Percentiles rank a stretch among this genome's conserved stretches.
phyloP scores from a whole-genome alignment of 2,797 vertebrate genomes.

The Oreortyx pictus region DNA sequence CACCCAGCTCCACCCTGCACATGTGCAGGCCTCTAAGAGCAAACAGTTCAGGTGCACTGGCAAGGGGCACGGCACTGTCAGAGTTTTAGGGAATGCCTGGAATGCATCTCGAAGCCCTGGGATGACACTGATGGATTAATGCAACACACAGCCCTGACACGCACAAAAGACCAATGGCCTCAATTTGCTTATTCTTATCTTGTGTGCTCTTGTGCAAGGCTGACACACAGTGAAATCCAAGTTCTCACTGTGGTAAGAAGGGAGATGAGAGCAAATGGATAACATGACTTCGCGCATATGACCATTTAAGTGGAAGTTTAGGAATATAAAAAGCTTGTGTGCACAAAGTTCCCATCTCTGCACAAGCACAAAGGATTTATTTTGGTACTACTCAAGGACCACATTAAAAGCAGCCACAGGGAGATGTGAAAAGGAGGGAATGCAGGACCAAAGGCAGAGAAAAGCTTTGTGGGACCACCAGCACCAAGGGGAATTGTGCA shows the following conservation, averaged over 20 bases:
- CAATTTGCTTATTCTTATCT: not conserved
- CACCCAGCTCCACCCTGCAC: not conserved
- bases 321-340: not conserved
- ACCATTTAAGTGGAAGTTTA: not conserved
- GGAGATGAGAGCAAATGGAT: not conserved
- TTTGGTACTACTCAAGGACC: slow-evolving; percentile 3
- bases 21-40: not conserved
- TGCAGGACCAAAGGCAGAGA: not conserved
- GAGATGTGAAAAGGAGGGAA: not conserved
- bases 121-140: not conserved
- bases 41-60: fast-evolving
- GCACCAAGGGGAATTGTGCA: not conserved
- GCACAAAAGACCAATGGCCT: not conserved
- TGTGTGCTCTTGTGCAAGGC: not conserved
- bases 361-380: slow-evolving; percentile 39
- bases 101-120: not conserved
- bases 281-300: not conserved
- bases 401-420: not conserved
- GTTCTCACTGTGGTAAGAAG: not conserved
- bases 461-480: slow-evolving; percentile 15
- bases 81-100: not conserved
- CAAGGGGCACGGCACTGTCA: not conserved
- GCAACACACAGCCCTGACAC: not conserved
- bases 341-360: not conserved
- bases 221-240: not conserved